These are phyloP conservation scores for Sipha maydis DNA, from an alignment of 2,888 invertebrate genomes.

Conservation along the genomic window DNA sequence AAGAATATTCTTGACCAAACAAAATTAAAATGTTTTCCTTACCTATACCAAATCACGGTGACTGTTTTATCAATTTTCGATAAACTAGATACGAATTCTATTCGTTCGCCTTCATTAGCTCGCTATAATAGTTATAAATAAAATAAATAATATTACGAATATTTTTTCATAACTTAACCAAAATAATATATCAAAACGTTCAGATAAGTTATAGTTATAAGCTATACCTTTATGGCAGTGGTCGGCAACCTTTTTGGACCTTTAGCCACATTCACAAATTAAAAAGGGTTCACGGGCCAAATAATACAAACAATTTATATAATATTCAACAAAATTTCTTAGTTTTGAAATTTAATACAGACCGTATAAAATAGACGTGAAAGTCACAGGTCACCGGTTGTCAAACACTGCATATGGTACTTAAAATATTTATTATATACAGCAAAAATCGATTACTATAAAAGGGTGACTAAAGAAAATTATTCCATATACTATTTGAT, in stretches of 20 bases:
- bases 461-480: background rate
- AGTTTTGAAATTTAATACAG: too few relatives aligned
- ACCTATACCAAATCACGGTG: conserved; percentile 88
- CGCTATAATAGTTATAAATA: conserved; percentile 70
- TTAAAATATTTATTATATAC: background rate
- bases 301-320: too few relatives aligned
- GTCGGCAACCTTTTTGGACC: too few relatives aligned
- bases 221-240: too few relatives aligned
- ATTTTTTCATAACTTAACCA: background rate
- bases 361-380: too few relatives aligned
- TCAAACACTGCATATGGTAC: too few relatives aligned
- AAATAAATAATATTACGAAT: background rate
- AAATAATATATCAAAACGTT: background rate
- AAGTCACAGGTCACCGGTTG: too few relatives aligned
- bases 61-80: conserved; percentile 81
- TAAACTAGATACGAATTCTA: conserved; percentile 81
- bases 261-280: too few relatives aligned
- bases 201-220: too few relatives aligned
- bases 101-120: conserved; percentile 78
- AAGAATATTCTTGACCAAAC: background rate
- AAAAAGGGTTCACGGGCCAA: too few relatives aligned
- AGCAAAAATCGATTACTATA: background rate
- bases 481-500: background rate
- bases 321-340: too few relatives aligned
- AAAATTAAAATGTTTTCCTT: conserved; percentile 66